Evolutionary conservation across 2,797 vertebrate genomes (phyloP).

Genomic region (Hoplostethus atlanticus): DNA sequence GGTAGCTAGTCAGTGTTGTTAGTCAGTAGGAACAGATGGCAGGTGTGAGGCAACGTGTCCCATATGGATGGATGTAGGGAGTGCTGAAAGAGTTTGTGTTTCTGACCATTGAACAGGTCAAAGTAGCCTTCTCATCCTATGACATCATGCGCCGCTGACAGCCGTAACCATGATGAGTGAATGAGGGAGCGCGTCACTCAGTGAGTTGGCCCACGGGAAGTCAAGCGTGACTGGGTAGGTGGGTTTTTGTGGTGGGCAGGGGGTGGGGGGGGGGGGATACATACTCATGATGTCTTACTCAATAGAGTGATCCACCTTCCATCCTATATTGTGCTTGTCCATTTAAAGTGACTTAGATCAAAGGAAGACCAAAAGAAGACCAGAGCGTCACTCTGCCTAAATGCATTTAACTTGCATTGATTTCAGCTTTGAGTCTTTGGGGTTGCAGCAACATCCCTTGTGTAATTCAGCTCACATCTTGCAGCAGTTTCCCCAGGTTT

Average conservation of each 20-base stretch:
- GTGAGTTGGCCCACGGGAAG: slow-evolving; percentile 32
- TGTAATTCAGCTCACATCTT: neutral
- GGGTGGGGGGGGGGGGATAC: neutral
- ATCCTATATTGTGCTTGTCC: neutral
- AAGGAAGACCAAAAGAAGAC: no score
- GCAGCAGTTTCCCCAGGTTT: neutral
- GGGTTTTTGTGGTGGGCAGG: no score
- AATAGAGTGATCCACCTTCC: neutral
- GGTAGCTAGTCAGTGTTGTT: neutral
- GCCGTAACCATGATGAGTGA: neutral
- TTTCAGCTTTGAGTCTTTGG: no score
- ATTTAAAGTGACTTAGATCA: no score
- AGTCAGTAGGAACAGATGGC: slow-evolving; percentile 4
- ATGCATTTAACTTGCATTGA: neutral
- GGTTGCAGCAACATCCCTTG: no score
- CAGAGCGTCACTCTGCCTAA: no score
- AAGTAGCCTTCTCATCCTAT: slow-evolving; percentile 17
- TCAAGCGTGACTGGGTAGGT: slow-evolving; percentile 22
- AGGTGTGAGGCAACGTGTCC: slow-evolving; percentile 36
- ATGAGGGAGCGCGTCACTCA: slow-evolving; percentile 15
- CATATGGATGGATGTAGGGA: neutral
- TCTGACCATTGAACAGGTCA: neutral
- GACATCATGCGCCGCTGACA: slow-evolving; percentile 38
- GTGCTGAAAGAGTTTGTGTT: neutral
- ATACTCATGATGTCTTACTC: slow-evolving; percentile 14